A percentile compares a stretch with the other conserved stretches of the same genome.
These are phyloP conservation scores for Potorous gilbertii DNA, from an alignment of 2,797 vertebrate species.

Conservation along the genomic window DNA sequence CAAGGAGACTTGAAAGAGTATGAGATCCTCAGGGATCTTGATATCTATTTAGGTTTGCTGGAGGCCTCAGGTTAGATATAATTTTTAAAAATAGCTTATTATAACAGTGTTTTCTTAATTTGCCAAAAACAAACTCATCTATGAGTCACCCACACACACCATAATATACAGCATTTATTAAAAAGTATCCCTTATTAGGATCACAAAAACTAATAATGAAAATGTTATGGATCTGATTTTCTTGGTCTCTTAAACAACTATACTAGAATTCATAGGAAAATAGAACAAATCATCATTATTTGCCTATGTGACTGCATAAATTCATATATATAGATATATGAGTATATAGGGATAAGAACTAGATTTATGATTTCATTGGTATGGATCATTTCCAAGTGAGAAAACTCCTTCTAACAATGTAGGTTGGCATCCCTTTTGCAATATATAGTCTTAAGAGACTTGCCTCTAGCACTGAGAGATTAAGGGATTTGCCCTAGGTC, in stretches of 20 bases:
- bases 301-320: not conserved
- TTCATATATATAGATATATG: not conserved
- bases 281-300: not conserved
- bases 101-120: not conserved
- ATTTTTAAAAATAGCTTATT: not conserved
- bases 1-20: not conserved
- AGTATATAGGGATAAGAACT: not conserved
- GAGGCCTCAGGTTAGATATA: not conserved
- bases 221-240: not conserved
- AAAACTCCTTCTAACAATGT: not conserved
- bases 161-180: not conserved
- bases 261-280: not conserved
- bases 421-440: not conserved
- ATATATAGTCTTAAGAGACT: not conserved
- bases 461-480: not conserved
- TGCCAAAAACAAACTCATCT: too few relatives aligned
- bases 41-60: not conserved
- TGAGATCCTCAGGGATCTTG: not conserved
- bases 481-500: not conserved
- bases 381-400: not conserved
- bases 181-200: not conserved
- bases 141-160: not conserved
- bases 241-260: not conserved
- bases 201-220: not conserved
- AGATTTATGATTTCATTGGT: not conserved